A percentile compares a stretch with the other conserved stretches of the same genome.
Conservation (phyloP, 2,113 vertebrate species). For the Mormoops blainvillei region DNA sequence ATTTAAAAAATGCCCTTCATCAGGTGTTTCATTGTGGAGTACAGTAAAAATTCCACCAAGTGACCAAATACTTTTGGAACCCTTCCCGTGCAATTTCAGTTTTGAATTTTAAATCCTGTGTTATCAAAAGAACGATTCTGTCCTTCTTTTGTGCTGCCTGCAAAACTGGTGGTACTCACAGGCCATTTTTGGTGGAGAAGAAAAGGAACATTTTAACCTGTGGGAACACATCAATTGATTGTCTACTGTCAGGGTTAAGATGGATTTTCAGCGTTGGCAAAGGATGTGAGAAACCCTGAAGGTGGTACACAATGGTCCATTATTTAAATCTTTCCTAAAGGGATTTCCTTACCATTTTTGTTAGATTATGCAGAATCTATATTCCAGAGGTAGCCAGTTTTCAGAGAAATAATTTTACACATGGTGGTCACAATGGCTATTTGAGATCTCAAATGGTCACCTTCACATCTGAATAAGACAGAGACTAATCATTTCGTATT, state of each 20-base stretch:
- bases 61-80: constrained; percentile 38
- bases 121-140: constrained; percentile 50
- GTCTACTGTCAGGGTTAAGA: neutral
- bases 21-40: constrained; percentile 33
- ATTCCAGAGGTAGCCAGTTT: constrained; percentile 28
- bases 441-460: neutral
- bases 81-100: constrained; percentile 37
- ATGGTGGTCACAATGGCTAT: neutral
- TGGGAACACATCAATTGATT: neutral
- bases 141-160: neutral
- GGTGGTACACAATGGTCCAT: neutral
- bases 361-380: neutral
- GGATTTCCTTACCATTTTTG: neutral
- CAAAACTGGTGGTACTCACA: neutral
- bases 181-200: constrained; percentile 29
- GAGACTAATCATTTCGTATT: neutral
- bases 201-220: neutral
- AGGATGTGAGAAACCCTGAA: neutral
- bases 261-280: constrained; percentile 15
- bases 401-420: constrained; percentile 15
- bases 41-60: neutral
- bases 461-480: constrained; percentile 9
- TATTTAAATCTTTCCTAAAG: neutral
- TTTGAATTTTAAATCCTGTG: constrained; percentile 47
- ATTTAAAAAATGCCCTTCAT: constrained; percentile 49